Evolutionary conservation across 2,113 vertebrate species (phyloP).

Genomic region (Sterrhoptilus dennistouni): DNA sequence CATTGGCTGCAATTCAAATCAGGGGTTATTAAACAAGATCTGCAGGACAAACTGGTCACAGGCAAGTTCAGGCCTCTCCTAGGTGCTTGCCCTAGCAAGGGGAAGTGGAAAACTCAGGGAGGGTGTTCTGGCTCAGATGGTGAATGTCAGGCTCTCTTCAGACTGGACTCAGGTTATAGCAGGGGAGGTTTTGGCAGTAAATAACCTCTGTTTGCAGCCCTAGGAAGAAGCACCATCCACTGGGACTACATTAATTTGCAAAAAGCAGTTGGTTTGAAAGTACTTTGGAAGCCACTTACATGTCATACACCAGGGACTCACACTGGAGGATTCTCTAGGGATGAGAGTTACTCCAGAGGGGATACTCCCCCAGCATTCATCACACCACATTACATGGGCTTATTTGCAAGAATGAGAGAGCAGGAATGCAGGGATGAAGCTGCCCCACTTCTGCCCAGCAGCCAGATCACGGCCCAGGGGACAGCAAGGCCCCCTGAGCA

Average conservation of each 20-base stretch:
- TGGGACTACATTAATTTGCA: neutral
- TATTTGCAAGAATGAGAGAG: neutral
- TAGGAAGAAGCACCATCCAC: neutral
- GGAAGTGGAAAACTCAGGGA: neutral
- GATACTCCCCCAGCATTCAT: neutral
- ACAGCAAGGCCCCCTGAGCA: neutral
- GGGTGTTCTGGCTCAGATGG: neutral
- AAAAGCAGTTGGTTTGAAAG: neutral
- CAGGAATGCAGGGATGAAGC: neutral
- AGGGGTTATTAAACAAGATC: neutral
- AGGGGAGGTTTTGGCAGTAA: neutral
- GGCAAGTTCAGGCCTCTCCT: neutral
- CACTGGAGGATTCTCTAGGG: neutral
- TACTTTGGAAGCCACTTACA: neutral
- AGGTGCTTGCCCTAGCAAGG: neutral
- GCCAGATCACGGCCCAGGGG: fast-evolving
- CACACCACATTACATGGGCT: neutral
- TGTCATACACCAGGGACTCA: neutral
- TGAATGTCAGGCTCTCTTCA: neutral
- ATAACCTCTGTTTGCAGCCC: neutral
- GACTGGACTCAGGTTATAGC: neutral
- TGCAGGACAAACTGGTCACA: neutral
- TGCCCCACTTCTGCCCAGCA: neutral
- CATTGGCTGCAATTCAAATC: neutral
- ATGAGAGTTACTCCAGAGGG: neutral